Evolutionary conservation across 2,113 vertebrate genomes (phyloP).

Genomic region (Cyprinodon tularosa): DNA sequence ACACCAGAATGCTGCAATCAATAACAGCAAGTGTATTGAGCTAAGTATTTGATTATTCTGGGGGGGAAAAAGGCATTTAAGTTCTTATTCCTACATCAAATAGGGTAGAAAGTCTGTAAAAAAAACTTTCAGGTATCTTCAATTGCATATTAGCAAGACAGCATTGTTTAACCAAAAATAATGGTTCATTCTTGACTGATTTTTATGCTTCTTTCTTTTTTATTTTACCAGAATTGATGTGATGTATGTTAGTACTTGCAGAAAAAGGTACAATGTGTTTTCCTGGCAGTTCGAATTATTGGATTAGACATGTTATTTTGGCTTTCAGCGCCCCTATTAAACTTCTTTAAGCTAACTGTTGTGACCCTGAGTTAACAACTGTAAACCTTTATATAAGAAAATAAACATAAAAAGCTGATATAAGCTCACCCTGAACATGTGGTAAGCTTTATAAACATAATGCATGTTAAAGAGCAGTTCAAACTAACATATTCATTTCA

Average conservation of each 20-base stretch:
- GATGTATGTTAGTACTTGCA: constrained; percentile 65
- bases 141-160: constrained; percentile 63
- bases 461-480: background rate
- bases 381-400: constrained; percentile 39
- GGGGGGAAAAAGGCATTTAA: constrained; percentile 54
- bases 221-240: constrained; percentile 58
- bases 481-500: no score
- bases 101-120: constrained; percentile 54
- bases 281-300: constrained; percentile 72
- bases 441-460: no score
- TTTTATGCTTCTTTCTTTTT: constrained; percentile 44
- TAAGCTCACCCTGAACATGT: no score
- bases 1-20: constrained; percentile 42
- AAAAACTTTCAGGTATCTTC: constrained; percentile 68
- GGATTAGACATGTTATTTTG: constrained; percentile 34
- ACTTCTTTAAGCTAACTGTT: constrained; percentile 9
- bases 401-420: background rate
- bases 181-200: constrained; percentile 47
- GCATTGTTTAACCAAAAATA: constrained; percentile 5
- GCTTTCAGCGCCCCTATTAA: background rate
- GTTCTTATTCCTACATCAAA: constrained; percentile 66
- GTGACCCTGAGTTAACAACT: constrained; percentile 43
- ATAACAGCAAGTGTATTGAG: constrained; percentile 50
- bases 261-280: constrained; percentile 51
- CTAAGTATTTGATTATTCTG: constrained; percentile 61